These are phyloP conservation scores for Pseudachorutes palmiensis DNA, from an alignment of 1,140 invertebrate genomes.

Conservation along the genomic window DNA sequence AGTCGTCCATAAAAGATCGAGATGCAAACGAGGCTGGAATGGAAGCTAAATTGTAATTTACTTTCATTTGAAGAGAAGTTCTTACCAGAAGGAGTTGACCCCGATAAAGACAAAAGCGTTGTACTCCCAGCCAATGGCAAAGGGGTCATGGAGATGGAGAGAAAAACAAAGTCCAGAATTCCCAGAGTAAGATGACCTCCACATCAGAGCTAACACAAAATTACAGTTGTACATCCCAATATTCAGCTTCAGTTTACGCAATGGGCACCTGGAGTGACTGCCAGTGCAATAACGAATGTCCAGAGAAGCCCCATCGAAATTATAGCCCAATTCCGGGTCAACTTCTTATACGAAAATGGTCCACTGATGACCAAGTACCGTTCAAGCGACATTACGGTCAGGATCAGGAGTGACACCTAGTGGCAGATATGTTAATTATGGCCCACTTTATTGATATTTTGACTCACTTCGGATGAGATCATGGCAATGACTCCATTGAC, in stretches of 20 bases:
- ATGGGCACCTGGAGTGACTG: constrained; percentile 54
- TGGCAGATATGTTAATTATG: constrained; percentile 32
- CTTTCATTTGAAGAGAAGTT: background rate
- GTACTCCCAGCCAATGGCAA: constrained; percentile 62
- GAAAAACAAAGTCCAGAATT: constrained; percentile 64
- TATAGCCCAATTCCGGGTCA: constrained; percentile 51
- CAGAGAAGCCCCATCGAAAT: constrained; percentile 53
- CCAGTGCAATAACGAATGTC: constrained; percentile 54
- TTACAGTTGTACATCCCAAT: background rate
- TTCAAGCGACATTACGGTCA: constrained; percentile 68
- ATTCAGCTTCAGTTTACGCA: background rate
- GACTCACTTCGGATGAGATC: constrained; percentile 56
- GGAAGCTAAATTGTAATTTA: background rate
- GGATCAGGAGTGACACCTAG: constrained; percentile 61
- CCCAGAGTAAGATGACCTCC: constrained; percentile 60
- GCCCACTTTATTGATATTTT: background rate
- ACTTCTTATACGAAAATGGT: constrained; percentile 53
- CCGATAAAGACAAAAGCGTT: constrained; percentile 63
- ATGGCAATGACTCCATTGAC: constrained; percentile 57
- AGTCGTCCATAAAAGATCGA: constrained; percentile 55
- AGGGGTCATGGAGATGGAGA: constrained; percentile 62
- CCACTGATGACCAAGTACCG: constrained; percentile 61
- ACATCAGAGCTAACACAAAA: constrained; percentile 9
- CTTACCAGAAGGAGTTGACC: constrained; percentile 47
- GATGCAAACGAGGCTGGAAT: constrained; percentile 53